Evolutionary conservation across 2,113 vertebrate species (phyloP).

Genomic region (Cavia porcellus): DNA sequence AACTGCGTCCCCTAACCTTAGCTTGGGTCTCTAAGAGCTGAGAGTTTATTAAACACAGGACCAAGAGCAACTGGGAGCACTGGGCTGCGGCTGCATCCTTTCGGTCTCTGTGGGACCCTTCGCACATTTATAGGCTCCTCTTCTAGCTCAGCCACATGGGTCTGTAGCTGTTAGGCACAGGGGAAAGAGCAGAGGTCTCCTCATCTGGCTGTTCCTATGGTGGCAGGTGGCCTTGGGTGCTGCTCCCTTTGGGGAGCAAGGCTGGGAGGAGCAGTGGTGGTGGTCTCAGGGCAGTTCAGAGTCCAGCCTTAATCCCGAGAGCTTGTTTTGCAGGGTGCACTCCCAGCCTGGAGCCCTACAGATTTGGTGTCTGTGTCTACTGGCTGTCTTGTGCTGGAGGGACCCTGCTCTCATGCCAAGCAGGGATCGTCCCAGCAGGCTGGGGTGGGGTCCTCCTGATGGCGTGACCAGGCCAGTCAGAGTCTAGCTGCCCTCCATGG

Average conservation of each 20-base stretch:
- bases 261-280: neutral
- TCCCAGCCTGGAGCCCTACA: neutral
- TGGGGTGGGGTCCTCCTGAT: neutral
- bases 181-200: neutral
- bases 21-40: neutral
- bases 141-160: accelerated
- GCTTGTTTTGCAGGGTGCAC: neutral
- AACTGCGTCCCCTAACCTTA: neutral
- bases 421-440: neutral
- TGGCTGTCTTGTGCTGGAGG: neutral
- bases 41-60: accelerated
- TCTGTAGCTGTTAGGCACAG: neutral
- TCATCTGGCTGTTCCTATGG: neutral
- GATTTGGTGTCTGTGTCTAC: neutral
- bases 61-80: accelerated
- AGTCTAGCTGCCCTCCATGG: neutral
- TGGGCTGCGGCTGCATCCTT: accelerated
- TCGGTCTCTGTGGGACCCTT: accelerated
- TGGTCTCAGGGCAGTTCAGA: accelerated
- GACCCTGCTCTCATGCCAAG: neutral
- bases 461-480: neutral
- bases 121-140: no score
- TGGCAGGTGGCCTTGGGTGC: neutral
- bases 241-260: neutral
- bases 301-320: neutral